phyloP scores from a whole-genome alignment of 2,797 vertebrate genomes.

The Lates japonicus region DNA sequence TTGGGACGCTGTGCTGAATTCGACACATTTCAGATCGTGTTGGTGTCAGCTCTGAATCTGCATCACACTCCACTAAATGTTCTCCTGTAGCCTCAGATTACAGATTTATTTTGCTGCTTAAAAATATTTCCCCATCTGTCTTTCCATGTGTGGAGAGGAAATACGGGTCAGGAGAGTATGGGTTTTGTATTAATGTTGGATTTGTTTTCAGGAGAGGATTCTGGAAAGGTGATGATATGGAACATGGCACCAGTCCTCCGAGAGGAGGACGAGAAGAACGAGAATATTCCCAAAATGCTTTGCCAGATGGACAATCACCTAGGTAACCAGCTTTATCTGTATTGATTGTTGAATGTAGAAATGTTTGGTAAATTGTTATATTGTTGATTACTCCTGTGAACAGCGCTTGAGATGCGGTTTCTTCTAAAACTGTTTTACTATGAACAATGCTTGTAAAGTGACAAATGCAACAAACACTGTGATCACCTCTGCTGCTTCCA shows the following conservation, averaged over 20 bases:
- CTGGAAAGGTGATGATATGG: constrained; percentile 99
- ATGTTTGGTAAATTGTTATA: neutral
- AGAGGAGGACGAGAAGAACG: constrained; percentile 98
- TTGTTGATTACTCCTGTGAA: neutral
- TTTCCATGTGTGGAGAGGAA: neutral
- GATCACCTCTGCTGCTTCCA: too few relatives aligned
- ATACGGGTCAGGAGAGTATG: neutral
- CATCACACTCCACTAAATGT: too few relatives aligned
- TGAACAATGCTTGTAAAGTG: neutral
- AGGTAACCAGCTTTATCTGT: constrained; percentile 82
- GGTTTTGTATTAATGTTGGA: neutral
- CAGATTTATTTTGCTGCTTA: too few relatives aligned
- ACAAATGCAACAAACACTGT: neutral
- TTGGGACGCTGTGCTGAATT: neutral
- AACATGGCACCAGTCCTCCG: constrained; percentile 98
- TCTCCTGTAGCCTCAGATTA: too few relatives aligned
- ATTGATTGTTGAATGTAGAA: neutral
- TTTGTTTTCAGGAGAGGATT: constrained; percentile 92
- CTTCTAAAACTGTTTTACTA: neutral
- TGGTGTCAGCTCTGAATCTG: too few relatives aligned
- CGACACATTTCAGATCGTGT: neutral
- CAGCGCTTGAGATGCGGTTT: neutral
- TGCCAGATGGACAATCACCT: constrained; percentile 99
- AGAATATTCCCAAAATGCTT: constrained; percentile 98
- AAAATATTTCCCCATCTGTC: neutral